Base-by-base conservation (phyloP, 2,888 invertebrate genomes). In the Arge pagana region DNA sequence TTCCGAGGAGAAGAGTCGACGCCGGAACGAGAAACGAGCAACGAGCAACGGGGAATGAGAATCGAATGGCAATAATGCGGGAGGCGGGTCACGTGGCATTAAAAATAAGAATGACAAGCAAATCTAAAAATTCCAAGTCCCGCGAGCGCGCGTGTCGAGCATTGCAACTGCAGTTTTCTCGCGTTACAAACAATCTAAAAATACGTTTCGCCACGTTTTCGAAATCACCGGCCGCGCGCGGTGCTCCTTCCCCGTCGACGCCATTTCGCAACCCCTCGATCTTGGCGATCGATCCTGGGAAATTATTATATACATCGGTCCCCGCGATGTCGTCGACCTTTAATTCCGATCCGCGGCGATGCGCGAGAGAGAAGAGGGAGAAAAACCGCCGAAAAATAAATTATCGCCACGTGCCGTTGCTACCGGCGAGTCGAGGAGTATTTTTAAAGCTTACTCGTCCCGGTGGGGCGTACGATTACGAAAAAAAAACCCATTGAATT, bases 321-420 rank as follows among this genome's bases (percentile, higher is more conserved):
- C 54, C 37, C 45, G 6, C 31, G 50, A 53, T 58, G 65, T 63
- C 61, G 64, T 62, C 58, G 65, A 64, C 65, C 65, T 56, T 57
- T 60, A 39, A 55, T 55, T 56, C 54, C 52, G 54, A 49, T 51
- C 41, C 52, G 45, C 50, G 58, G 45, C 54, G 53, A 45, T 50
- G 45, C 51, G 49, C 48, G 56, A 49, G 60, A 55, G n/a, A n/a
- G n/a, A n/a, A n/a, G n/a, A n/a, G n/a, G n/a, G n/a, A n/a, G n/a
- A n/a, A n/a, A n/a, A n/a, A n/a, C n/a, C n/a, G n/a, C n/a, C n/a
- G n/a, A n/a, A n/a, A 61, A 63, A 65, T 65, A 59, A 57, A 64
- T 64, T 59, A 64, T 63, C 60, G 64, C 65, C 66, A 65, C 65
- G 64, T 63, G 65, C 56, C 61, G 56, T 31, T 19, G 33, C 19